phyloP scores from a whole-genome alignment of 2,888 invertebrate species.

The Melangyna quadrimaculata region DNA sequence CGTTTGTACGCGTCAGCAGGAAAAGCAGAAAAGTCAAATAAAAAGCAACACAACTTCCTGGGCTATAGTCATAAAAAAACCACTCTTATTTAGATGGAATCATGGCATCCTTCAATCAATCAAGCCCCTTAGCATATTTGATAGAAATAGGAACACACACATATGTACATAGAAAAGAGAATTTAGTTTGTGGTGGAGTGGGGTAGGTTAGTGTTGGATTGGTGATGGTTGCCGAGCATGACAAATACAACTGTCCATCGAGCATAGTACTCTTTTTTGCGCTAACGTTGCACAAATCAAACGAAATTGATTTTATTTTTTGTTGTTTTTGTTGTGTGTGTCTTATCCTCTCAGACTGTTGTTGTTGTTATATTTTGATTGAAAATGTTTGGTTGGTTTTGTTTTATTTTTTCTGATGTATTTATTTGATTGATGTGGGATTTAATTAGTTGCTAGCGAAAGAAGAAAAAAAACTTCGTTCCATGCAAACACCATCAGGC shows the following conservation, averaged over 20 bases:
- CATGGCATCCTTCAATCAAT: conserved; percentile 60
- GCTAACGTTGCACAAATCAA: conserved; percentile 21
- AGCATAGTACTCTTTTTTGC: background rate
- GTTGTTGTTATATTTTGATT: conserved; percentile 47
- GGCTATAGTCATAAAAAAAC: background rate
- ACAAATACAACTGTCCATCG: background rate
- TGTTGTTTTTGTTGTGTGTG: conserved; percentile 9
- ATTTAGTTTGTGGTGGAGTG: background rate
- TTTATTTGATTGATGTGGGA: conserved; percentile 53
- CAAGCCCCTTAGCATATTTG: conserved; percentile 33
- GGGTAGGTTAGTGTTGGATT: background rate
- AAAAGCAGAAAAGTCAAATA: background rate
- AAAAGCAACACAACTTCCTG: background rate
- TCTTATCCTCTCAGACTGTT: background rate
- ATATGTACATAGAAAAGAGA: background rate
- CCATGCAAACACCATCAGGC: background rate
- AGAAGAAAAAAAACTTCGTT: conserved; percentile 30
- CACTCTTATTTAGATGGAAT: conserved; percentile 9
- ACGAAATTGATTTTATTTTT: conserved; percentile 47
- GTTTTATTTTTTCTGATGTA: conserved; percentile 1
- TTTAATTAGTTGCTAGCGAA: conserved; percentile 65
- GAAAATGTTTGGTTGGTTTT: conserved; percentile 3
- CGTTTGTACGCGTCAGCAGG: too few relatives aligned
- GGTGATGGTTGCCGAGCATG: background rate
- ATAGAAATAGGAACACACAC: background rate